Conservation (phyloP, 2,113 vertebrate genomes). For the Loxodonta africana region DNA sequence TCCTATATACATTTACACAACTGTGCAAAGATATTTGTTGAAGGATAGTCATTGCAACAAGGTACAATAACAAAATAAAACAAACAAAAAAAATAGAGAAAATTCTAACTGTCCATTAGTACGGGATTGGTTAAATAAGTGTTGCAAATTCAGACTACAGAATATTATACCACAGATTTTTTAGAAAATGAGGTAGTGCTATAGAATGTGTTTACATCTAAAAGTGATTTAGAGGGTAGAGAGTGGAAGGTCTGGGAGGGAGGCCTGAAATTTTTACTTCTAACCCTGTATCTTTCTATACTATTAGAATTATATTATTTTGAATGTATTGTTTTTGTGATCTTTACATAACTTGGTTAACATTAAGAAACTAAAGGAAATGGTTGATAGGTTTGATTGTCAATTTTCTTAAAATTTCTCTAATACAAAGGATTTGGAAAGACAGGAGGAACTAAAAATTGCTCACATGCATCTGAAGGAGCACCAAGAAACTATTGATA, state of each 20-base stretch:
- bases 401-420: constrained; percentile 31
- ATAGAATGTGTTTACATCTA: not conserved
- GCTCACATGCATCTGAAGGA: constrained; percentile 76
- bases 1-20: not conserved
- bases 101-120: not conserved
- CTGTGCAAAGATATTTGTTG: not conserved
- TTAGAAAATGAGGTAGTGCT: not conserved
- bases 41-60: constrained; percentile 20
- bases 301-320: not conserved
- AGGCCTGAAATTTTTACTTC: not conserved
- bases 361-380: not conserved
- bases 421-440: constrained; percentile 72
- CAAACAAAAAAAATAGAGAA: not conserved
- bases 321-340: constrained; percentile 18
- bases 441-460: constrained; percentile 81
- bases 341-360: not conserved
- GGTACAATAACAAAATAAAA: constrained; percentile 5
- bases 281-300: not conserved
- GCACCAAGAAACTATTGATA: constrained; percentile 76
- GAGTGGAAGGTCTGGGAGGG: not conserved
- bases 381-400: not conserved
- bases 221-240: not conserved
- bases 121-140: not conserved
- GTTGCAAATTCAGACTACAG: not conserved
- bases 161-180: not conserved